Evolutionary conservation across 2,113 vertebrate genomes (phyloP).

Genomic region (western clawed frog (Xenopus tropicalis)): UCB_Xtro_10.0 CM004443.2:127733501-127734000

Average conservation of each 20-base stretch:
- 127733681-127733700: not conserved
- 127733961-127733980: no score
- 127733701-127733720: not conserved
- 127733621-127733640: not conserved
- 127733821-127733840: no score
- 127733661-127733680: constrained; percentile 1
- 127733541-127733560: not conserved
- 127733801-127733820: no score
- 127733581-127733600: not conserved
- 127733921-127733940: no score
- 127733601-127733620: not conserved
- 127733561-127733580: not conserved
- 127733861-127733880: no score
- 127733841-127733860: no score
- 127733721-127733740: not conserved
- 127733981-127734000: no score
- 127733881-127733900: no score
- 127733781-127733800: no score
- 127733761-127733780: not conserved
- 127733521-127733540: not conserved
- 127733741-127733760: not conserved
- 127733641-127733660: not conserved
- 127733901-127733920: no score
- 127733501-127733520: not conserved
- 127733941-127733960: no score